Evolutionary conservation across 2,888 invertebrate species (phyloP), one percentile per base, ranked within the genome.

Genomic region (Smittia sp.): DNA sequence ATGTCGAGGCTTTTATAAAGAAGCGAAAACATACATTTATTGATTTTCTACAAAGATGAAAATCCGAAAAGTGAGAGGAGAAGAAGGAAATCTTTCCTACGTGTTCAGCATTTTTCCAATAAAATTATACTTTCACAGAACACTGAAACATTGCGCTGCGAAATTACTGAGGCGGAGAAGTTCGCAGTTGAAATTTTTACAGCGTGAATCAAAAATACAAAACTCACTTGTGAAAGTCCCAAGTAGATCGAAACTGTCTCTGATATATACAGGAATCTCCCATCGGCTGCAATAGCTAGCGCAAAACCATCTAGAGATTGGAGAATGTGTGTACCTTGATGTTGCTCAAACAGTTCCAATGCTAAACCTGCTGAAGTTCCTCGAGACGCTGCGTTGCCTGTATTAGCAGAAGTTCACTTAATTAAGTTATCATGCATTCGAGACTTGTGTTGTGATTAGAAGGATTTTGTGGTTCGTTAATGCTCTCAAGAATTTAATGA

Each of bases 161-260:
- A 46, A 46, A 46, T n/a, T 46, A 15, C 46, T 3, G 3, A 46
- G 46, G 46, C 15, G 46, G 46, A 46, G 46, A 46, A 6, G 46
- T n/a, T n/a, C n/a, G n/a, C n/a, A n/a, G n/a, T n/a, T n/a, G n/a
- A n/a, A n/a, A n/a, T n/a, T n/a, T n/a, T n/a, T n/a, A n/a, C n/a
- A n/a, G 11, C 6, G 46, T 46, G 6, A 46, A 46, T 6, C 32
- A 32, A 32, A 32, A 32, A 9, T n/a, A n/a, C n/a, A 32, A 32
- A 32, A 32, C 58, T 58, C 85, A 96, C 96, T 91, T 98, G 98
- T 84, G 98, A 98, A 83, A 99, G 90, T 79, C 99, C 99, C 84
- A 99, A 89, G 87, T 98, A 98, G 84, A 98, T 97, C 82, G 98
- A 99, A 80, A 99, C 98, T 79, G 98, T 98, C 88, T 99, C 99